Base-by-base conservation (phyloP, 2,113 vertebrate species). In the Pygoscelis antarcticus region DNA sequence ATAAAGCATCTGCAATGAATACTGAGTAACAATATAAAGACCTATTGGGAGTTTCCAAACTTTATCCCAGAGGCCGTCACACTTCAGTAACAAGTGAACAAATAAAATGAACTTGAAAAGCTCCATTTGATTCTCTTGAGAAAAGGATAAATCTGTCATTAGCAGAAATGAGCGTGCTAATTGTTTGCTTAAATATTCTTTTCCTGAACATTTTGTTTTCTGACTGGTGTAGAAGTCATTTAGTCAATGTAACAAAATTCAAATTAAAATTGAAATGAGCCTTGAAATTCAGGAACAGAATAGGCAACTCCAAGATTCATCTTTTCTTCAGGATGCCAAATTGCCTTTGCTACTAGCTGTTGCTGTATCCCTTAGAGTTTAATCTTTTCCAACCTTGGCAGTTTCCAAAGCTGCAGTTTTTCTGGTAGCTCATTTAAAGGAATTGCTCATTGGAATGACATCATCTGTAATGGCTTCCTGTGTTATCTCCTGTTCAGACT, bases 181-280 rank as follows among this genome's bases (percentile, higher is more conserved):
- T 96, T 96, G 81, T 97, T 97, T 90, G 89, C 78, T 93, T 97
- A 95, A 96, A 74, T 96, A 96, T 74, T 93, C 78, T 95, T 95
- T 96, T 96, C 81, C 84, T 85, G 78, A 95, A 86, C 51, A 22
- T 62, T 97, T 93, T 94, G 90, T 96, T 81, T 94, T 95, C 68
- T 10, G 6, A 66, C 84, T 90, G 51, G 47, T 12, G 9, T 87
- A 75, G 71, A 96, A 97, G 58, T 88, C 54, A 83, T 93, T 95
- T 95, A 94, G 93, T 76, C 81, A 79, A 51, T 75, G 85, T 87
- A 84, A 94, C 18, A 11, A 72, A 95, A 88, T 76, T 93, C 55
- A 92, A 58, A 92, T 96, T 94, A 86, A 86, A 94, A 61, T 86
- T 75, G 72, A 97, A 97, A 96, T 93, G 88, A 96, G 85, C 84